A percentile compares a stretch with the other conserved stretches of the same genome.
Conservation (phyloP, 1,140 invertebrate genomes). For the Phymorhynchus buccinoides region DNA sequence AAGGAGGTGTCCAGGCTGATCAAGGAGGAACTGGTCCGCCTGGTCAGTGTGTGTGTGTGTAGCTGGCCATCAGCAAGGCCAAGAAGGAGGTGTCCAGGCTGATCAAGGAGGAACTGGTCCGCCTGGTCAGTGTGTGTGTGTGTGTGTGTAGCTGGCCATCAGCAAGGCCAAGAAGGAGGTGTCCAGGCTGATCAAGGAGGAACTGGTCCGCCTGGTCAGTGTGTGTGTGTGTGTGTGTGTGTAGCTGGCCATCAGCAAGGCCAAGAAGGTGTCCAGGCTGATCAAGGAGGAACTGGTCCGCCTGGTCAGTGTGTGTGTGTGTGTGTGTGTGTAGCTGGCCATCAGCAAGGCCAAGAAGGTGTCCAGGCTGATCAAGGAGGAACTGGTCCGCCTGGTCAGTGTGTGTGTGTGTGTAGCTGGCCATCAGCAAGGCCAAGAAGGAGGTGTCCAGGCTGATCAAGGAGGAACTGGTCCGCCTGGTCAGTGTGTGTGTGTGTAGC, state of each 20-base stretch:
- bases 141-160: constrained; percentile 84
- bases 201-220: constrained; percentile 89
- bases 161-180: constrained; percentile 99
- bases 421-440: constrained; percentile 97
- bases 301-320: constrained; percentile 77
- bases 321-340: constrained; percentile 79
- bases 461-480: constrained; percentile 95
- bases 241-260: constrained; percentile 94
- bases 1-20: constrained; percentile 98
- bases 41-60: constrained; percentile 76
- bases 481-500: constrained; percentile 76
- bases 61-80: constrained; percentile 96
- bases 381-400: constrained; percentile 89
- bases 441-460: constrained; percentile 98
- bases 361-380: constrained; percentile 97
- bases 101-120: constrained; percentile 97
- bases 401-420: constrained; percentile 78
- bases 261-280: constrained; percentile 96
- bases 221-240: too few relatives aligned
- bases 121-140: constrained; percentile 79
- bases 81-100: constrained; percentile 98
- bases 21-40: constrained; percentile 95
- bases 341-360: constrained; percentile 99
- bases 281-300: constrained; percentile 98
- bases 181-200: constrained; percentile 97